These are phyloP conservation scores for Bovichtus diacanthus DNA, from an alignment of 2,797 vertebrate species.

Conservation along the genomic window DNA sequence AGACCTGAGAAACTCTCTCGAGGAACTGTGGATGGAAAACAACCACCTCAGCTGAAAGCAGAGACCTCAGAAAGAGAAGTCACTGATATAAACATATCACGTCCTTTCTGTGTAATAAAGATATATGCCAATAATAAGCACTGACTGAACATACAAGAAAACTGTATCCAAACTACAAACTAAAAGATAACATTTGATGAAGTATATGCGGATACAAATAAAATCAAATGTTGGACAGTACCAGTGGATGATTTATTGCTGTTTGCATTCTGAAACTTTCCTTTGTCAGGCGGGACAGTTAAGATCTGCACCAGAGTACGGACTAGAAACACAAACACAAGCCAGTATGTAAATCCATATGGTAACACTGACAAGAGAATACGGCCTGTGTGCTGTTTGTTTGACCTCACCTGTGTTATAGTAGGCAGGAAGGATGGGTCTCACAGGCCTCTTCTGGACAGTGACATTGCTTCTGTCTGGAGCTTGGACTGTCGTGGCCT, in stretches of 20 bases:
- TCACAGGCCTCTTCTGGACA: slow-evolving; percentile 69
- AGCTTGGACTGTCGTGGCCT: slow-evolving; percentile 13
- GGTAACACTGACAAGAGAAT: not conserved
- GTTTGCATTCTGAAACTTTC: slow-evolving; percentile 43
- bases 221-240: slow-evolving; percentile 35
- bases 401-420: slow-evolving; percentile 62
- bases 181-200: not conserved
- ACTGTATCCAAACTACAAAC: not conserved
- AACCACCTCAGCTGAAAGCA: slow-evolving; percentile 48
- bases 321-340: slow-evolving; percentile 59
- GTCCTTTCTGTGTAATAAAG: not conserved
- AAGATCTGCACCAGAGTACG: slow-evolving; percentile 73
- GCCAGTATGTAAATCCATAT: not conserved
- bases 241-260: slow-evolving; percentile 55
- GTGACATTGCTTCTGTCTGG: slow-evolving; percentile 23
- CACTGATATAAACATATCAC: not conserved
- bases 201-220: not conserved
- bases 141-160: not conserved
- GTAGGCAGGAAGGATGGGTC: slow-evolving; percentile 79
- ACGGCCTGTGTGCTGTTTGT: not conserved
- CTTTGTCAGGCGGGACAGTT: slow-evolving; percentile 70
- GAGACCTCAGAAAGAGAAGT: slow-evolving; percentile 29
- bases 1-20: slow-evolving; percentile 88
- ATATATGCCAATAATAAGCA: not conserved
- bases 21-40: slow-evolving; percentile 75